Conservation (phyloP, 1,140 invertebrate species). For the Teleopsis dalmanni region DNA sequence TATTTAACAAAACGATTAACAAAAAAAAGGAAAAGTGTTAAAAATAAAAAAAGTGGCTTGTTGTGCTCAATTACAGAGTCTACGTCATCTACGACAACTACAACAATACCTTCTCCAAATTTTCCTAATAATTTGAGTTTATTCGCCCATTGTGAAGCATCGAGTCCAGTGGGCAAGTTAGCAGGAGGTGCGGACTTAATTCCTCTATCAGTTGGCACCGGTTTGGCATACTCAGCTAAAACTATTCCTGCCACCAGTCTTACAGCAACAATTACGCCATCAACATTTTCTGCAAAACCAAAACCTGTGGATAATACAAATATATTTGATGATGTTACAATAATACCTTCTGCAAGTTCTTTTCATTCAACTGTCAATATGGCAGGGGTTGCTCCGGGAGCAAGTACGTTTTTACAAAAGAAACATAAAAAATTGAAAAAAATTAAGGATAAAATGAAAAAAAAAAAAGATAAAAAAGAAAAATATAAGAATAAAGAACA, state of each 20-base stretch:
- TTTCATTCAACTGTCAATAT: not conserved
- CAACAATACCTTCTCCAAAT: no score
- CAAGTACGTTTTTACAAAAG: no score
- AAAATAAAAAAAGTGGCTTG: not conserved
- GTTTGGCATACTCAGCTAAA: constrained; percentile 13
- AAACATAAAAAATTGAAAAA: constrained; percentile 63
- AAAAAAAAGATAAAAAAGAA: constrained; percentile 46
- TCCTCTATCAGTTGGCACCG: constrained; percentile 18
- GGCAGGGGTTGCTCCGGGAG: not conserved
- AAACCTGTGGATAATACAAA: no score
- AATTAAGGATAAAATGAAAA: constrained; percentile 71
- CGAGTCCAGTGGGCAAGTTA: constrained; percentile 14
- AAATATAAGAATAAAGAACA: no score
- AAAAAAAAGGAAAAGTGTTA: not conserved
- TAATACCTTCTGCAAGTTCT: constrained; percentile 19
- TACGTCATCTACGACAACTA: not conserved
- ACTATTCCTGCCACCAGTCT: constrained; percentile 12
- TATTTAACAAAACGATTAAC: constrained; percentile 5
- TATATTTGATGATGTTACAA: constrained; percentile 28
- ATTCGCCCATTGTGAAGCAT: no score
- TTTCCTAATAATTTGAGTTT: no score
- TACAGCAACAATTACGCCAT: constrained; percentile 5
- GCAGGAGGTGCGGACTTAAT: constrained; percentile 38
- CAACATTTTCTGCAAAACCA: not conserved
- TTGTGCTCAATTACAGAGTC: not conserved